A percentile compares a stretch with the other conserved stretches of the same genome.
phyloP scores from a whole-genome alignment of 2,888 invertebrate genomes.

The Trichopria drosophilae region DNA sequence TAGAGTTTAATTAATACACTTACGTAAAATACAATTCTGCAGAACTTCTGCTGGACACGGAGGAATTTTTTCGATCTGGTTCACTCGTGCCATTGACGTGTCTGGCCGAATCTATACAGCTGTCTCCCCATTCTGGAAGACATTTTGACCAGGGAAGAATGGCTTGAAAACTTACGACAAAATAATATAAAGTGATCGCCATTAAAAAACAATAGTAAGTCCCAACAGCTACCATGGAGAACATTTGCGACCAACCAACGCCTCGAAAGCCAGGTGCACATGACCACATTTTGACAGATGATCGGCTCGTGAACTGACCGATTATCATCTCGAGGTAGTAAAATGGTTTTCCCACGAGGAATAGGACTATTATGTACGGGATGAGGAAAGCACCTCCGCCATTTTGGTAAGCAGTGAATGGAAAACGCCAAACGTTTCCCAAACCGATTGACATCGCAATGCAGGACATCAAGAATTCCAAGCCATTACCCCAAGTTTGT shows the following conservation, averaged over 20 bases:
- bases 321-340: slow-evolving; percentile 84
- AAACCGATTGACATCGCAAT: slow-evolving; percentile 70
- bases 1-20: too few species aligned
- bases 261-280: slow-evolving; percentile 74
- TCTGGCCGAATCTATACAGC: slow-evolving; percentile 46
- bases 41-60: slow-evolving; percentile 41
- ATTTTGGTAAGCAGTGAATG: slow-evolving; percentile 69
- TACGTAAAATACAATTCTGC: slow-evolving; percentile 53
- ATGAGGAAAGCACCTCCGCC: slow-evolving; percentile 72
- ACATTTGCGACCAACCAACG: slow-evolving; percentile 61
- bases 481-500: slow-evolving; percentile 63
- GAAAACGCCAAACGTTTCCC: slow-evolving; percentile 72
- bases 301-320: slow-evolving; percentile 82
- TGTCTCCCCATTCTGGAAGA: slow-evolving; percentile 50
- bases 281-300: slow-evolving; percentile 75
- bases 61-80: neutral
- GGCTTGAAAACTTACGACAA: slow-evolving; percentile 57
- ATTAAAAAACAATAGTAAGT: slow-evolving; percentile 61
- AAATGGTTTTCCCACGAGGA: slow-evolving; percentile 75
- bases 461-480: slow-evolving; percentile 70
- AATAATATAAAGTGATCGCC: slow-evolving; percentile 60
- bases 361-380: slow-evolving; percentile 69
- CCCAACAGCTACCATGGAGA: slow-evolving; percentile 57
- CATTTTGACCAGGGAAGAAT: slow-evolving; percentile 60
- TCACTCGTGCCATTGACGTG: neutral